Evolutionary conservation across 2,113 vertebrate species (phyloP), one percentile per base, ranked within the genome.

Genomic region (Lophochroa leadbeateri): DNA sequence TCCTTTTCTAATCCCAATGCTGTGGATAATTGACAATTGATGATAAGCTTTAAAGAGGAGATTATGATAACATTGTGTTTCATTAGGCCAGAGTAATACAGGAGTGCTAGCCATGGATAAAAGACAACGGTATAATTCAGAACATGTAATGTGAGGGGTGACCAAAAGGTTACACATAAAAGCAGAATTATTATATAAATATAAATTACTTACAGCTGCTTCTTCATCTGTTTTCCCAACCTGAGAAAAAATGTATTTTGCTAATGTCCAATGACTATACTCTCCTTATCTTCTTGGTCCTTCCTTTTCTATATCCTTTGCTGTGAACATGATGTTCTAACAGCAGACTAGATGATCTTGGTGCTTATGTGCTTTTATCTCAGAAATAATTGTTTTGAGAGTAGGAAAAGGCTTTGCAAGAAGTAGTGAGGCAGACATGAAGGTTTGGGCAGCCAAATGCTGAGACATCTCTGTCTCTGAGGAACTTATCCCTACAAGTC

Each of bases 1-100:
- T 86, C 24, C 6, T 80, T 60, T 49, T 80, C 63, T 88, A 29
- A 43, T 86, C 46, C 60, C 31, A 61, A 0, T 11, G 6, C 52
- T 25, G 49, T 82, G 58, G 39, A 65, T 93, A 97, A 93, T 49
- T 93, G 71, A 60, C 67, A 90, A 85, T 33, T 92, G 74, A 79
- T 63, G 47, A 82, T 70, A 88, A 93, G 72, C 85, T 90, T 84
- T 82, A 60, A 16, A 75, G 81, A 63, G 46, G n/a, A 88, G 81
- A 90, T 96, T 75, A 83, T 33, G 81, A 64, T 92, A 89, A 89
- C 50, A 33, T 69, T 92, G 68, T 69, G 43, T 75, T 90, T 86
- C 35, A 60, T 93, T 92, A 85, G 67, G 31, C 43, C 86, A 81
- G 35, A 84, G 69, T 71, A 71, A 75, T 58, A 47, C 27, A 60